Evolutionary conservation across 2,113 vertebrate genomes (phyloP), one percentile per base, ranked within the genome.

Genomic region (Cyanistes caeruleus): DNA sequence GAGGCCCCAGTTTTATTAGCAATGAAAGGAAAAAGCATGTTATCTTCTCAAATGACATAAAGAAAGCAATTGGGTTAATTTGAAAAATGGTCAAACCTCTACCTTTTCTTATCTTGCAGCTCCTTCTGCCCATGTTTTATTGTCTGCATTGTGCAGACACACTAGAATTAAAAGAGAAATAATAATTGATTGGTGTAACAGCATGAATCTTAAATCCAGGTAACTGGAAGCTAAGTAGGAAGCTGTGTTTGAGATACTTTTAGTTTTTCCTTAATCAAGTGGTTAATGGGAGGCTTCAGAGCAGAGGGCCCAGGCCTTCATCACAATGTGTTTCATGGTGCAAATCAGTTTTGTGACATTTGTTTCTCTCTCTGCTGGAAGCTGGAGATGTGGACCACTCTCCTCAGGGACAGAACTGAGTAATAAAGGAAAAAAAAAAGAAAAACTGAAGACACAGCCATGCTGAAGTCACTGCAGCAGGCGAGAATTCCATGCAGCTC

Each of bases 151-250:
- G 0, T 78, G 51, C 60, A 89, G 64, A 58, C 30, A 60, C 17
- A 52, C 8, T 83, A 27, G 52, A 90, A 93, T 81, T 93, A 80
- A 95, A 94, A 67, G 46, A 70, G 72, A 81, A 94, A 84, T 39
- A 88, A 87, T 27, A 86, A 84, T 69, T 60, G 20, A 88, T 83
- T 41, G 59, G 19, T 65, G 39, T 48, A 72, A 76, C 58, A 69
- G 18, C 31, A 46, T 51, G 48, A 43, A 63, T 68, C 52, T 88
- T 73, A 86, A 85, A 88, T 12, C 5, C 16, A 63, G 25, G 30
- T 14, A 1, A 6, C 55, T 83, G 37, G 69, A 55, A 88, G 46
- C 31, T 77, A 62, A 69, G 6, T 22, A 65, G 41, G 51, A 77
- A 94, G 33, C 14, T 21, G 3, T 60, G 33, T 70, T 87, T 90